phyloP scores from a whole-genome alignment of 1,140 invertebrate species.

The Lasioglossum albipes region DNA sequence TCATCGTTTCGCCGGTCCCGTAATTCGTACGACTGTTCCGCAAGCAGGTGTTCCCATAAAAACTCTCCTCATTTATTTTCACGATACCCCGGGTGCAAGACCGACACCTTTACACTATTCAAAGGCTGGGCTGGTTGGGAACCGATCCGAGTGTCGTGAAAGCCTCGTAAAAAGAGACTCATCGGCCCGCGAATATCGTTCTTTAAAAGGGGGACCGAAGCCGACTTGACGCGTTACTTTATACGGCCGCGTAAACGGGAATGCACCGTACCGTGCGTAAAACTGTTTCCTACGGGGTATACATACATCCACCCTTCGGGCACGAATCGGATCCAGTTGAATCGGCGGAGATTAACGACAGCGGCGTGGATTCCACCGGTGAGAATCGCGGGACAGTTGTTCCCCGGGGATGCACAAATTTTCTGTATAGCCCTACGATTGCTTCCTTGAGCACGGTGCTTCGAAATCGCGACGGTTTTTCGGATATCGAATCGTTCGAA shows the following conservation, averaged over 20 bases:
- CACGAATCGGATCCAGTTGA: conserved; percentile 29
- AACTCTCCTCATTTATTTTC: background rate
- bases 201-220: background rate
- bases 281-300: conserved; percentile 8
- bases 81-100: background rate
- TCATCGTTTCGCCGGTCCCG: no score
- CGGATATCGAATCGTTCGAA: background rate
- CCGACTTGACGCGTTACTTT: background rate
- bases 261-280: conserved; percentile 25
- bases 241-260: conserved; percentile 24
- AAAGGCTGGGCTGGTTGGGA: background rate
- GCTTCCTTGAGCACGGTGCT: background rate
- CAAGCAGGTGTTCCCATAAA: background rate
- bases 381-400: conserved; percentile 26
- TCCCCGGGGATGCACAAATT: conserved; percentile 27
- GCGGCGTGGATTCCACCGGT: conserved; percentile 15
- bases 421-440: background rate
- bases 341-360: conserved; percentile 31
- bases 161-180: conserved; percentile 21
- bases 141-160: conserved; percentile 17
- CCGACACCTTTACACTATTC: conserved; percentile 1
- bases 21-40: background rate
- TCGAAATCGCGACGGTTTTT: background rate
- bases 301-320: background rate
- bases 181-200: conserved; percentile 7